These are phyloP conservation scores for Brachyptera putata DNA, from an alignment of 2,888 invertebrate genomes.

Conservation along the genomic window DNA sequence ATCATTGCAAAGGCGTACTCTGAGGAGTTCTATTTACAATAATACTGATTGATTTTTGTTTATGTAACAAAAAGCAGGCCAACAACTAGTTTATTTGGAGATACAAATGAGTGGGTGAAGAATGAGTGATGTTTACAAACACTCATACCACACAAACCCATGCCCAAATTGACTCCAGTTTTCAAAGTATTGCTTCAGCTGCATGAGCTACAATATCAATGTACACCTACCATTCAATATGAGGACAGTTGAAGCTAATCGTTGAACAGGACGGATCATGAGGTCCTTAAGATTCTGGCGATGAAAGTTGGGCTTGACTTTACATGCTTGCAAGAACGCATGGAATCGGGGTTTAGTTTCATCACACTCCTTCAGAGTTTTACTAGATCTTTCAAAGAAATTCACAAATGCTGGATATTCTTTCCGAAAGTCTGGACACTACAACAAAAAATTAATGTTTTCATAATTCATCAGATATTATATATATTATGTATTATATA, in stretches of 20 bases:
- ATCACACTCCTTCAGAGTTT: conserved; percentile 49
- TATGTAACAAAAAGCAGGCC: too few species aligned
- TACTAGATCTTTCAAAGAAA: conserved; percentile 53
- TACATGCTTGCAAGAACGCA: conserved; percentile 50
- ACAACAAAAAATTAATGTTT: conserved; percentile 27
- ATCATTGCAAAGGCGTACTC: too few species aligned
- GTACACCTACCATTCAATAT: conserved; percentile 53
- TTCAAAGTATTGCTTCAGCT: too few species aligned
- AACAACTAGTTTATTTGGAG: too few species aligned
- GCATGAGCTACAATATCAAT: too few species aligned
- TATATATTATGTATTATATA: too few species aligned
- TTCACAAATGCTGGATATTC: conserved; percentile 57
- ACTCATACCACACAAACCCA: too few species aligned
- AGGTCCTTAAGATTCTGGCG: conserved; percentile 53
- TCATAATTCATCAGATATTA: background rate
- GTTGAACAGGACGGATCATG: conserved; percentile 55
- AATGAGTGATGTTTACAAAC: too few species aligned
- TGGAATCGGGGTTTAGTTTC: conserved; percentile 51
- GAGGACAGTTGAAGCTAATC: conserved; percentile 53
- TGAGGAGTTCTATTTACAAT: too few species aligned
- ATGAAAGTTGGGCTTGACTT: conserved; percentile 49
- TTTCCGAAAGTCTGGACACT: conserved; percentile 48
- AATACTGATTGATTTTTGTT: too few species aligned
- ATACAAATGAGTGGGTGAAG: too few species aligned
- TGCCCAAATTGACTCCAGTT: too few species aligned